These are phyloP conservation scores for Gryon sp. DNA, from an alignment of 1,140 invertebrate species.

Conservation along the genomic window DNA sequence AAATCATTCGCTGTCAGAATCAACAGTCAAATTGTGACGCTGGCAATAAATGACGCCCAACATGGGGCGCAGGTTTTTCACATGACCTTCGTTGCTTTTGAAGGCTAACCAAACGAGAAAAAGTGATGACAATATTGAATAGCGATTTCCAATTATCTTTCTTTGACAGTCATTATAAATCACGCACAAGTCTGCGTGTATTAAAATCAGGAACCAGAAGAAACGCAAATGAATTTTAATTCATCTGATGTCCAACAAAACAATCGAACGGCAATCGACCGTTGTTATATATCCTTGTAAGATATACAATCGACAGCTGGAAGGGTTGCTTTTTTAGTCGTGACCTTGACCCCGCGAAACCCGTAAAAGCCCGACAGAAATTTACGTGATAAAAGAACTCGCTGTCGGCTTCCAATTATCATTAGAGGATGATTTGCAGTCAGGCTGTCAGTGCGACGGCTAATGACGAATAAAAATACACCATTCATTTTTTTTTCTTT, in stretches of 20 bases:
- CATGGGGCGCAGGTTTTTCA: conserved; percentile 14
- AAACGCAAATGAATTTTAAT: background rate
- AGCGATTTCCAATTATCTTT: conserved; percentile 17
- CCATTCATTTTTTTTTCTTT: conserved; percentile 22
- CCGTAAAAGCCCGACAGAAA: background rate
- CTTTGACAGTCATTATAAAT: background rate
- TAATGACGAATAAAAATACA: conserved; percentile 30
- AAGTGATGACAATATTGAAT: background rate
- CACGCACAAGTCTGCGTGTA: background rate
- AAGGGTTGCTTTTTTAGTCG: background rate
- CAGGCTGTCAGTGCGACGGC: conserved; percentile 10
- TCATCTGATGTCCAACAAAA: no score
- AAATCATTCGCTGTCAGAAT: conserved; percentile 56
- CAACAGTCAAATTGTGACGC: conserved; percentile 31
- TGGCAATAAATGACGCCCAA: conserved; percentile 3
- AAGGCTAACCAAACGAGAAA: background rate
- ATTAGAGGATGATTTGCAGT: conserved; percentile 37
- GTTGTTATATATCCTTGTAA: background rate
- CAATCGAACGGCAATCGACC: no score
- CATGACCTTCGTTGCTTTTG: background rate
- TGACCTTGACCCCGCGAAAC: conserved; percentile 14
- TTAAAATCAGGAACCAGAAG: background rate
- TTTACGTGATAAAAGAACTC: background rate
- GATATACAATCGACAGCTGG: background rate
- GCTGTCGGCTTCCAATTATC: conserved; percentile 20